Conservation (phyloP, 2,888 invertebrate genomes). For the Tachina lurida region DNA sequence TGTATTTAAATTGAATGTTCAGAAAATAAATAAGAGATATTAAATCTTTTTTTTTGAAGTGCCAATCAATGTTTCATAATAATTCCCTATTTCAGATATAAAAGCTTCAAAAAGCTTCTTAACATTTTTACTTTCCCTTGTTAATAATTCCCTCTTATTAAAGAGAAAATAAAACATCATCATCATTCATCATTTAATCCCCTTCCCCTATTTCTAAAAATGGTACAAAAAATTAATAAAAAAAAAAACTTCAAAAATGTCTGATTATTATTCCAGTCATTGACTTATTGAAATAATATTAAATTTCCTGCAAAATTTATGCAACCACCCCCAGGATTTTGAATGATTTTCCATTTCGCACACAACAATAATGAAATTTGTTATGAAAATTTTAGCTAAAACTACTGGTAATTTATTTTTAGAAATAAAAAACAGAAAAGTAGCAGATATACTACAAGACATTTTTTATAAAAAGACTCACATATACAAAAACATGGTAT, state of each 20-base stretch:
- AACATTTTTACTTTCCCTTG: too few relatives aligned
- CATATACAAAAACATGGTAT: not conserved
- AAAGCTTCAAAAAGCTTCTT: too few relatives aligned
- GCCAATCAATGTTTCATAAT: too few relatives aligned
- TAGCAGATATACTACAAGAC: not conserved
- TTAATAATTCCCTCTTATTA: too few relatives aligned
- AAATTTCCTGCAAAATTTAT: slow-evolving; percentile 6
- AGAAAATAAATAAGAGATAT: too few relatives aligned
- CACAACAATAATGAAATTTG: slow-evolving; percentile 17
- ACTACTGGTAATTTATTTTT: slow-evolving; percentile 23
- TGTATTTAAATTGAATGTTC: too few relatives aligned
- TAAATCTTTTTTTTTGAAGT: too few relatives aligned
- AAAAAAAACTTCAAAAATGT: not conserved
- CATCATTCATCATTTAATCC: not conserved
- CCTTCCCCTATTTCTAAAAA: too few relatives aligned
- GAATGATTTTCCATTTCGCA: not conserved
- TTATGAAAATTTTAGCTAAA: slow-evolving; percentile 31
- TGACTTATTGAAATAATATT: slow-evolving; percentile 56
- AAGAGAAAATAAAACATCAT: too few relatives aligned
- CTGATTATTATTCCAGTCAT: slow-evolving; percentile 5
- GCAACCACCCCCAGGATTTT: not conserved
- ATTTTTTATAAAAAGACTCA: not conserved
- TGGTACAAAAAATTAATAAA: too few relatives aligned
- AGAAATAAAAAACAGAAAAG: not conserved
- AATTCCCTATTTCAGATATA: too few relatives aligned